These are phyloP conservation scores for Protosalanx chinensis DNA, from an alignment of 2,797 vertebrate genomes.

Conservation along the genomic window DNA sequence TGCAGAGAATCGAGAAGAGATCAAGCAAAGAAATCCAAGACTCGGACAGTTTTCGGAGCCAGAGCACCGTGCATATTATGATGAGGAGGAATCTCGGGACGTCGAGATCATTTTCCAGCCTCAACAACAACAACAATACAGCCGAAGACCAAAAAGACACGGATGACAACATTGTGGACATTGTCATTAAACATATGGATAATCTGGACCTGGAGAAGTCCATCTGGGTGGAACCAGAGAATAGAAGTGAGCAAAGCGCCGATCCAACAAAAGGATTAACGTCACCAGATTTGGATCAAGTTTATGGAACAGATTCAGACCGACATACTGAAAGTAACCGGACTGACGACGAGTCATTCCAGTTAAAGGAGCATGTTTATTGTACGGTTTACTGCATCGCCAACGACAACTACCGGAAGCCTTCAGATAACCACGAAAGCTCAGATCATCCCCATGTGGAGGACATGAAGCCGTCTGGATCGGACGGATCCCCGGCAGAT, in stretches of 20 bases:
- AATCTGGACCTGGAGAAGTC: slow-evolving; percentile 36
- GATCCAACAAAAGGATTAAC: slow-evolving; percentile 28
- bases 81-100: slow-evolving; percentile 65
- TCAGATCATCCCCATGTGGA: slow-evolving; percentile 37
- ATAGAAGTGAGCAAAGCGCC: slow-evolving; percentile 22
- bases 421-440: slow-evolving; percentile 36
- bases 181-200: neutral
- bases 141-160: slow-evolving; percentile 27
- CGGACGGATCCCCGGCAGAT: slow-evolving; percentile 21
- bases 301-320: slow-evolving; percentile 29
- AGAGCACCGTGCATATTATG: slow-evolving; percentile 68
- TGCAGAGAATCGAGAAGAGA: slow-evolving; percentile 22
- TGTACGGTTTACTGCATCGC: slow-evolving; percentile 92
- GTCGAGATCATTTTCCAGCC: slow-evolving; percentile 42
- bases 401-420: slow-evolving; percentile 68
- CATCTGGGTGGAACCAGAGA: slow-evolving; percentile 39
- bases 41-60: slow-evolving; percentile 44
- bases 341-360: slow-evolving; percentile 8
- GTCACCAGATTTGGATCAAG: slow-evolving; percentile 24
- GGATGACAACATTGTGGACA: slow-evolving; percentile 23
- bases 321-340: slow-evolving; percentile 24
- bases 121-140: slow-evolving; percentile 6
- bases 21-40: slow-evolving; percentile 30
- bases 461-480: slow-evolving; percentile 17
- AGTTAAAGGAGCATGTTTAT: slow-evolving; percentile 76